These are phyloP conservation scores for Rhabdomys pumilio DNA, from an alignment of 2,797 vertebrate species.

Conservation along the genomic window DNA sequence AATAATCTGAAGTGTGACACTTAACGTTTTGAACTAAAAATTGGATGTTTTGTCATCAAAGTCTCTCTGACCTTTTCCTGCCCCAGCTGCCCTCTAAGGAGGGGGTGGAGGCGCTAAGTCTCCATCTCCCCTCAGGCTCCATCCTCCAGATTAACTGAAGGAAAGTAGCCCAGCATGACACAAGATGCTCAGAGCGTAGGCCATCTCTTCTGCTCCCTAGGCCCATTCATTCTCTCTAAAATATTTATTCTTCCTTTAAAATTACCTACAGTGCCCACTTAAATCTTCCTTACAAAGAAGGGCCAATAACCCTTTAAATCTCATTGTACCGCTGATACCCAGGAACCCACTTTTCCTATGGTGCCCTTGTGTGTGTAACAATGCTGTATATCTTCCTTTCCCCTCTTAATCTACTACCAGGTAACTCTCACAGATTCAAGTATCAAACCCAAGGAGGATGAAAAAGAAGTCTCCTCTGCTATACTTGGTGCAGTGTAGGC, in stretches of 20 bases:
- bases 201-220: neutral
- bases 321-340: neutral
- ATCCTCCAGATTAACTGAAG: neutral
- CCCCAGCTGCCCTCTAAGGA: neutral
- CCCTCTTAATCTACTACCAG: neutral
- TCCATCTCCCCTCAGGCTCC: neutral
- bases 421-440: neutral
- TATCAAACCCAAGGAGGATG: neutral
- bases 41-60: neutral
- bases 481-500: neutral
- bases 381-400: neutral
- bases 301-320: neutral
- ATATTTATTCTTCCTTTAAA: slow-evolving; percentile 1
- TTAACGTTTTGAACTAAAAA: neutral
- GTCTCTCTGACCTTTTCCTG: neutral
- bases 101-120: neutral
- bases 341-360: neutral
- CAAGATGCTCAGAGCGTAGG: neutral
- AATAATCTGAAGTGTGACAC: neutral
- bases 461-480: neutral
- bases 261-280: neutral
- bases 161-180: neutral
- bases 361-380: neutral
- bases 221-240: neutral
- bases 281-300: neutral